Base-by-base conservation (phyloP, 1,140 invertebrate genomes). In the Megalonaias nervosa region DNA sequence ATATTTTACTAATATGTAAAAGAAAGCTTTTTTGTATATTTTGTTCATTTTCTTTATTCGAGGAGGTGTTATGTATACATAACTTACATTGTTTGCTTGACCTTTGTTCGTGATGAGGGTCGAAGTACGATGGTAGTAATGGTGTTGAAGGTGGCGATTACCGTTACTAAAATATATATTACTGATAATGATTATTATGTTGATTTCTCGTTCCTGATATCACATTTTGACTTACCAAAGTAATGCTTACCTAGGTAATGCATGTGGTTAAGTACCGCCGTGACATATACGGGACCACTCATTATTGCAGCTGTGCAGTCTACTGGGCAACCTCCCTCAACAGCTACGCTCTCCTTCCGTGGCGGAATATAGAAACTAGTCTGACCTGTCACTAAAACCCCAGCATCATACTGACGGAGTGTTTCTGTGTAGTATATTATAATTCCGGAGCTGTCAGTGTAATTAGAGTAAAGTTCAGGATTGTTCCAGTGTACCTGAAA, bases 401-500 rank as follows among this genome's bases (percentile, higher is more conserved):
- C 79, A 2, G 79, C 79, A 31, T 80, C 79, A 62, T 80, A 57
- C 23, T n/a, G 64, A 23, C 79, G 48, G 5, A 80, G 60, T 15
- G 48, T 57, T 13, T 31, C 59, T 0, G 74, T 75, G 16, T 76
- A 67, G 31, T 76, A 26, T 2, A 80, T 4, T 16, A 26, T 23
- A 21, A 80, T 65, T 9, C 79, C 79, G 62, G 74, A 76, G 56
- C 56, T 73, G 74, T 80, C 79, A 12, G 62, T 71, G 23, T 76
- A 64, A 17, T 64, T 57, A 0, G 64, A 15, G 2, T 48, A 23
- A n/a, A 26, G 17, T 31, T 59, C 14, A 19, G 74, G 74, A 61
- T 80, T 80, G 60, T 80, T 80, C 74, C 74, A 80, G 56, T 80
- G 79, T 14, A 80, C 55, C 79, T 70, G n/a, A 48, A 48, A 48